phyloP scores from a whole-genome alignment of 2,797 vertebrate genomes.

The Hydrophis major region DNA sequence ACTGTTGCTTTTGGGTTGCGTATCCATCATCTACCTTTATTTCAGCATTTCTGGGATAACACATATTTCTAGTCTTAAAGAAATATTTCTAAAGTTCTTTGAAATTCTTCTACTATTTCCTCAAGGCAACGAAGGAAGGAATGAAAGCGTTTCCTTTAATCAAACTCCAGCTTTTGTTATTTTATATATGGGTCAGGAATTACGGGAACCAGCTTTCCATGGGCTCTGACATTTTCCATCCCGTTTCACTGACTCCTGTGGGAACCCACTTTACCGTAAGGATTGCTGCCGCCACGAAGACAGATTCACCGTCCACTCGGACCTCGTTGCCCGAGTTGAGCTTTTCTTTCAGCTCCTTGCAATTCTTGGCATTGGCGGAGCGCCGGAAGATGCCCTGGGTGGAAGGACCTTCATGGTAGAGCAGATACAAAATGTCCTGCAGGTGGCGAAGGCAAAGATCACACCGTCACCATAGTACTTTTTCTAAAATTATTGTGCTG shows the following conservation, averaged over 20 bases:
- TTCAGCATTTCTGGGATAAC: neutral
- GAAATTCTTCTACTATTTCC: neutral
- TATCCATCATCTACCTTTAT: neutral
- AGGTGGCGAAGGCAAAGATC: slow-evolving; percentile 6
- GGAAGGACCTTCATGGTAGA: slow-evolving; percentile 76
- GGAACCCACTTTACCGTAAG: slow-evolving; percentile 69
- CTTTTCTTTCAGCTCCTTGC: slow-evolving; percentile 78
- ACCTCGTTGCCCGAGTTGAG: slow-evolving; percentile 73
- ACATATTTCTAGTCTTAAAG: neutral
- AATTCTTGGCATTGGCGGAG: slow-evolving; percentile 78
- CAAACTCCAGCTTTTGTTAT: neutral
- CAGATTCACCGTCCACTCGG: slow-evolving; percentile 73
- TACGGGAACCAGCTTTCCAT: neutral
- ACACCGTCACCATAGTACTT: neutral
- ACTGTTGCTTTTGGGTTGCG: neutral
- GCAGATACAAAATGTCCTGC: slow-evolving; percentile 75
- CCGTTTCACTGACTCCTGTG: neutral
- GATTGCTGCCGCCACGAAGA: slow-evolving; percentile 78
- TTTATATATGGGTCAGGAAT: neutral
- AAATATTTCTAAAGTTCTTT: neutral
- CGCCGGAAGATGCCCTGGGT: slow-evolving; percentile 79
- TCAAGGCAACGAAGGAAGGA: neutral
- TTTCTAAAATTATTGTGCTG: neutral
- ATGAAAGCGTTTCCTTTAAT: neutral
- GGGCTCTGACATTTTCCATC: neutral